Base-by-base conservation (phyloP, 1,140 invertebrate genomes). In the Heliconius hewitsoni region DNA sequence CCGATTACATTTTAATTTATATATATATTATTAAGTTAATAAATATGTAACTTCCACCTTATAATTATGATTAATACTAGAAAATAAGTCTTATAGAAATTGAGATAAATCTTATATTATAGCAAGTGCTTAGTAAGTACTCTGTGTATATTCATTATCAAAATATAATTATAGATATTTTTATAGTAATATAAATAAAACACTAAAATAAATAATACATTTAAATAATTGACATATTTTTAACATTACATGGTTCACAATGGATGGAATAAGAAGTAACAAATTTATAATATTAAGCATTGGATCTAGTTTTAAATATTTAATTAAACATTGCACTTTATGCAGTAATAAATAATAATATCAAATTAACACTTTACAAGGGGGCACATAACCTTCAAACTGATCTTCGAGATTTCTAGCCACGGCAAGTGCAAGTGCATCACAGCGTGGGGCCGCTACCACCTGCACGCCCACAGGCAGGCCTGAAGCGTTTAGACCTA, bases 351-450 rank as follows among this genome's bases (percentile, higher is more conserved):
- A 57, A 18, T 23, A 57, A 8, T 57, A 57, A n/a, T 57, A 57
- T 66, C 60, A 66, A 9, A 30, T 23, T 16, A 66, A 6, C 9
- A 66, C 60, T 27, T 87, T 79, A 74, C 94, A 96, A 13, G 97
- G 97, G 8, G 96, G 95, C 16, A 96, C 95, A 97, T 97, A 99
- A 6, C 98, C 98, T 19, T 97, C 98, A 93, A 99, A 98, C 1
- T 93, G 94, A 74, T 96, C 95, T 86, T 98, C 98, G 13, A 99
- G 92, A 87, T 98, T 97, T 84, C 95, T 91, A 5, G 98, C 98
- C 1, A 98, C 97, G n/a, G 97, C 97, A 50, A 99, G 91, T 34
- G 66, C 97, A 3, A 98, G 91, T 42, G 96, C 96, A 92, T 99
- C 98, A 76, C 97, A 96, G 81, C 96, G 95, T 16, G 97, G 96